A percentile compares a stretch with the other conserved stretches of the same genome.
These are phyloP conservation scores for Andrena fulva DNA, from an alignment of 2,888 invertebrate species.

Conservation along the genomic window DNA sequence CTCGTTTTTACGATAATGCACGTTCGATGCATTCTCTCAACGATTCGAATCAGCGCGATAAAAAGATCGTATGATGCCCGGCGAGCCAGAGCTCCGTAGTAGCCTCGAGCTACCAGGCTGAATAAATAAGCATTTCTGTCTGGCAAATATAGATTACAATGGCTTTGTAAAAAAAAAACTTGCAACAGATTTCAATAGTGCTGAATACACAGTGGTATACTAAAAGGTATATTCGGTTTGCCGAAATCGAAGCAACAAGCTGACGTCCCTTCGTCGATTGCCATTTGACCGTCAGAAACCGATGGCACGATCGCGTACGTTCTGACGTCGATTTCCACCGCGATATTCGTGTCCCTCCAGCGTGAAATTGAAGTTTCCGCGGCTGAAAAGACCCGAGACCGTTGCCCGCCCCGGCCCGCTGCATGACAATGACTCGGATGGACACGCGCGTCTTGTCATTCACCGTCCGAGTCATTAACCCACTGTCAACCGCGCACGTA, in stretches of 20 bases:
- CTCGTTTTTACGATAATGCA: slow-evolving; percentile 2
- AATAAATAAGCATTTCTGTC: too few species aligned
- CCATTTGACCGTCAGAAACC: slow-evolving; percentile 1
- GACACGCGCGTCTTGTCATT: slow-evolving; percentile 63
- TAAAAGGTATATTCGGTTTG: neutral
- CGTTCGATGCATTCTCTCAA: neutral
- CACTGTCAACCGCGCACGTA: slow-evolving; percentile 37
- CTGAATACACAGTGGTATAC: too few species aligned
- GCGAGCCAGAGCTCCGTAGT: too few species aligned
- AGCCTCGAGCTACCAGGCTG: too few species aligned
- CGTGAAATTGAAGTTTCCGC: slow-evolving; percentile 70
- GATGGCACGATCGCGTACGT: neutral
- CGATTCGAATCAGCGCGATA: neutral
- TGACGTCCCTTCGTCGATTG: neutral
- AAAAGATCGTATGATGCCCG: neutral
- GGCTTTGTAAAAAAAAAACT: too few species aligned
- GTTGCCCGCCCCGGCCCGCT: neutral
- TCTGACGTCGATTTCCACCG: slow-evolving; percentile 41
- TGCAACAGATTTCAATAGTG: too few species aligned
- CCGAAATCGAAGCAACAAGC: neutral
- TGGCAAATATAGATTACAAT: too few species aligned
- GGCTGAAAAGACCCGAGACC: slow-evolving; percentile 49
- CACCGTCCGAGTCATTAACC: slow-evolving; percentile 62
- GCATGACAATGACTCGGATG: slow-evolving; percentile 48
- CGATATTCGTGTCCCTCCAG: slow-evolving; percentile 38